Evolutionary conservation across 1,140 invertebrate genomes (phyloP), one percentile per base, ranked within the genome.

Genomic region (Panagrolaimus sp.): DNA sequence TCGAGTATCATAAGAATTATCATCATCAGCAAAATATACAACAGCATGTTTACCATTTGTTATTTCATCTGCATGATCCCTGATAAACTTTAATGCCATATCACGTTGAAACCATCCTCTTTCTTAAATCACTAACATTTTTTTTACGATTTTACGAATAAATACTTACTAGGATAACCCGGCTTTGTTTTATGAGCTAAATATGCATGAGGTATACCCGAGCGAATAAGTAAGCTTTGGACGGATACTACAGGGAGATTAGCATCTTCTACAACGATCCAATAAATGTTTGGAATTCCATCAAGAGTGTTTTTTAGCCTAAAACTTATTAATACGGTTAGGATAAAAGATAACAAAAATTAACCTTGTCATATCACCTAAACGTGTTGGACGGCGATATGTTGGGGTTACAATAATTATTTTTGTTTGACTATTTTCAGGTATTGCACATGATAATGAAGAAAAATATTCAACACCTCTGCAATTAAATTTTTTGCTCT

Each of bases 11-110:
- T 69, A 69, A 1, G 65, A 47, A 43, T 69, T 69, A 51, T 69
- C 68, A 57, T 69, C 68, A 62, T 69, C 68, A 9, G 68, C 68
- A 25, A 69, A 69, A 20, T 69, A 69, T 25, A 69, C 38, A 13
- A 69, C 42, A 25, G 14, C 68, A 63, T 63, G 62, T 27, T 43
- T 20, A 9, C 27, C 43, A 1, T 14, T 5, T 14, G 67, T 68
- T n/a, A 46, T 70, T 16, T 2, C 9, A n/a, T 57, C 13, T 1
- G 66, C 9, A 25, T 68, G 20, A 13, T 69, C 42, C 8, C 31
- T n/a, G 5, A 69, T 5, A 69, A 72, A 70, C 11, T 42, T 25
- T 5, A 69, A 13, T 31, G 68, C 68, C 14, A 57, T 45, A 70
- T 69, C 51, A 9, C 68, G 14, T 47, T 66, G 65, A 51, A 20